Evolutionary conservation across 2,797 vertebrate genomes (phyloP), one percentile per base, ranked within the genome.

Genomic region (Tapera naevia): DNA sequence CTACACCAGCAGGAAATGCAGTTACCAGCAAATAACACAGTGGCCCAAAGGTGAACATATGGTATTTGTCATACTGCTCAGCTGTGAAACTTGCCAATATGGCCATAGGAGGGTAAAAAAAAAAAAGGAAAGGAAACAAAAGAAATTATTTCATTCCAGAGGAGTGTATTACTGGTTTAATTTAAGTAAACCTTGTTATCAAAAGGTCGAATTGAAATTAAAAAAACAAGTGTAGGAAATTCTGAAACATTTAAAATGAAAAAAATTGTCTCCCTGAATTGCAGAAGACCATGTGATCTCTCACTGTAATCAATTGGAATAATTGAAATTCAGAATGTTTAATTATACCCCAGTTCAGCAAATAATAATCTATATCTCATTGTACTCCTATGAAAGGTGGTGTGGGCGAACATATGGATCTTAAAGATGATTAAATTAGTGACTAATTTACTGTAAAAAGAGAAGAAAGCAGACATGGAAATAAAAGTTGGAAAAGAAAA

Each of bases 31-130:
- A 96, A 96, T 86, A 96, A 87, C 67, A 83, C 11, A 80, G 91
- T 94, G 94, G 95, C 96, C 93, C 24, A 65, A 80, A 96, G 95
- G 94, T 96, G 97, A 96, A 96, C 86, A 96, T 96, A 97, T 78
- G 94, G 89, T 92, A 97, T 95, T 97, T 97, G 87, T 96, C 87
- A 82, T 85, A 92, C 78, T 92, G 80, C 72, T 97, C 80, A 96
- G 51, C 60, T 96, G 74, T 94, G 81, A 97, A 95, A 96, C 33
- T 79, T 89, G 73, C 65, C 86, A 88, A 78, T 60, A 92, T 37
- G 50, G 76, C 60, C 91, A 45, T 35, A 83, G 83, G 84, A 95
- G 48, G 57, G 14, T n/a, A 41, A 41, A 41, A 4, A 7, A 46
- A 46, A 73, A 22, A 2, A 17, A 4, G 7, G 46, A 45, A 51